Percentiles rank a stretch among this genome's conserved stretches.
phyloP scores from a whole-genome alignment of 2,888 invertebrate species.

The Nemoura dubitans region DNA sequence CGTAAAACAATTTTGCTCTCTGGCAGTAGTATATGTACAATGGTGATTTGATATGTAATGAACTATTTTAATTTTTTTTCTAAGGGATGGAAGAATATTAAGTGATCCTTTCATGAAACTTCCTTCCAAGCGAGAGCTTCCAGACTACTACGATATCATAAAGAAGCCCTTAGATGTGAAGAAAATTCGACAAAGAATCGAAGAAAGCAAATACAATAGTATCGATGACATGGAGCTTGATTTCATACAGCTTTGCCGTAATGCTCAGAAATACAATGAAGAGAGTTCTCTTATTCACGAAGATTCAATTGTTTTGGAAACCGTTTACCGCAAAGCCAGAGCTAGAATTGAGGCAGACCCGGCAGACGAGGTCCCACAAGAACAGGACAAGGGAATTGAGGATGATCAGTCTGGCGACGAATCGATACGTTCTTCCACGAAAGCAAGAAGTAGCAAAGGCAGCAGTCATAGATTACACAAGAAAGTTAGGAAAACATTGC shows the following conservation, averaged over 20 bases:
- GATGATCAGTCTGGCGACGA: constrained; percentile 45
- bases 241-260: constrained; percentile 66
- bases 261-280: constrained; percentile 69
- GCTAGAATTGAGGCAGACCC: constrained; percentile 49
- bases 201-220: constrained; percentile 54
- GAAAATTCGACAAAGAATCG: constrained; percentile 62
- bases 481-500: constrained; percentile 3
- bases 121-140: constrained; percentile 64
- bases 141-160: constrained; percentile 68
- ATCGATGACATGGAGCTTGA: constrained; percentile 58
- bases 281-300: constrained; percentile 68
- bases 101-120: constrained; percentile 66
- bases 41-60: neutral
- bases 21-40: neutral
- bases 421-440: constrained; percentile 48
- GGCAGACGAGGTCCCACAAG: constrained; percentile 1
- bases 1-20: constrained; percentile 40
- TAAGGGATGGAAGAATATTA: constrained; percentile 64
- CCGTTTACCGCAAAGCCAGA: constrained; percentile 54
- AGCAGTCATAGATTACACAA: constrained; percentile 7
- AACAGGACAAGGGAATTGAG: neutral
- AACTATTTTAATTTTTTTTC: too few species aligned
- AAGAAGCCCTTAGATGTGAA: constrained; percentile 66
- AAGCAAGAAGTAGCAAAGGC: constrained; percentile 46
- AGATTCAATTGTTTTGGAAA: constrained; percentile 67